Percentiles rank a stretch among this genome's conserved stretches.
These are phyloP conservation scores for Sturnira hondurensis DNA, from an alignment of 2,113 vertebrate species.

Conservation along the genomic window DNA sequence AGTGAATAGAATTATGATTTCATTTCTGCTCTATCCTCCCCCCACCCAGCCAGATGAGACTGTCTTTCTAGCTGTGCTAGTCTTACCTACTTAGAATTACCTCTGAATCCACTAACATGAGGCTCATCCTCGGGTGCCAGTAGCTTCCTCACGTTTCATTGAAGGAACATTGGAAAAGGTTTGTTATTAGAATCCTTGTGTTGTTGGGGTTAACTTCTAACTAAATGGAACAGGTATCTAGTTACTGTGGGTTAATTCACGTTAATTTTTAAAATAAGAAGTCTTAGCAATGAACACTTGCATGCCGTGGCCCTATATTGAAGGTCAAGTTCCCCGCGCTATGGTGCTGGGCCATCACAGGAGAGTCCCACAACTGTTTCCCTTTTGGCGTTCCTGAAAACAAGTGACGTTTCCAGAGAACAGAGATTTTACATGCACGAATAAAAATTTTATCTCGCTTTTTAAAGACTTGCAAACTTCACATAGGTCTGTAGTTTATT, in stretches of 20 bases:
- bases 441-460: constrained; percentile 46
- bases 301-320: background rate
- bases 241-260: background rate
- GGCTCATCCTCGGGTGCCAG: background rate
- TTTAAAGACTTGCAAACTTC: background rate
- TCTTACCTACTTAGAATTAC: background rate
- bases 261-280: background rate
- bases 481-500: constrained; percentile 21
- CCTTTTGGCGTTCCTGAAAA: constrained; percentile 38
- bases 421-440: constrained; percentile 22
- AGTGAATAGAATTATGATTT: background rate
- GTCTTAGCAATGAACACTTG: background rate
- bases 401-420: constrained; percentile 6
- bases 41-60: background rate
- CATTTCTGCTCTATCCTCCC: background rate
- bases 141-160: background rate
- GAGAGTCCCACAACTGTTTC: constrained; percentile 20
- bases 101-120: background rate
- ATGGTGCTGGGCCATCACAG: background rate
- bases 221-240: background rate
- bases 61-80: background rate
- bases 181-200: background rate
- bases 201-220: background rate
- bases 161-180: background rate
- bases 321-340: background rate